Evolutionary conservation across 1,140 invertebrate species (phyloP).

Genomic region (Colletes gigas): DNA sequence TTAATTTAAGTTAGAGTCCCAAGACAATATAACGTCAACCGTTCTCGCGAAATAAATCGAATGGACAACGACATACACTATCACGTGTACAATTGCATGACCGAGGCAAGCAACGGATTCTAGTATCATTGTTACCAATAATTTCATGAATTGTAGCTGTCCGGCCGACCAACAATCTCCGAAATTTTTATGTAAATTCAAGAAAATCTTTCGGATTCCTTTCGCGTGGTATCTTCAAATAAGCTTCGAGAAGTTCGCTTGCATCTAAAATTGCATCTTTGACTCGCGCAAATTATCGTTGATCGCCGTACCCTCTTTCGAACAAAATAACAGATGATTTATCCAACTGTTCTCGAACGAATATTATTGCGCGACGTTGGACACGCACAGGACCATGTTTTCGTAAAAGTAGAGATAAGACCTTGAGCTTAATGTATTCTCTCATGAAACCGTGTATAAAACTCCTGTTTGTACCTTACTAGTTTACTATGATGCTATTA

Average conservation of each 20-base stretch:
- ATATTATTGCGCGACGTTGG: slow-evolving; percentile 40
- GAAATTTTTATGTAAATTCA: slow-evolving; percentile 7
- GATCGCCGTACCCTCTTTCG: background rate
- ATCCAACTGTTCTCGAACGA: background rate
- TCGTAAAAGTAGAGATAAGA: slow-evolving; percentile 67
- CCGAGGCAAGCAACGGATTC: background rate
- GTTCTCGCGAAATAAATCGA: slow-evolving; percentile 47
- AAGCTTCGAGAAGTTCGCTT: slow-evolving; percentile 16
- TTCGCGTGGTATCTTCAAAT: background rate
- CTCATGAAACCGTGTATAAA: slow-evolving; percentile 66
- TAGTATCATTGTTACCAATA: slow-evolving; percentile 12
- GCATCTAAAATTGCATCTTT: slow-evolving; percentile 10
- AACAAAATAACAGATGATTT: background rate
- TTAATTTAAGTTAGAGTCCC: slow-evolving; percentile 38
- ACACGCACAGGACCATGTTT: slow-evolving; percentile 59
- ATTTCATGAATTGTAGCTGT: slow-evolving; percentile 14
- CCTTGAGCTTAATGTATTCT: slow-evolving; percentile 72
- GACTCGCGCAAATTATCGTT: slow-evolving; percentile 2
- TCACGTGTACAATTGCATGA: background rate
- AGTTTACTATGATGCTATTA: slow-evolving; percentile 66
- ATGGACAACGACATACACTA: slow-evolving; percentile 20
- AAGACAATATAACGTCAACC: slow-evolving; percentile 35
- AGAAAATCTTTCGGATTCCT: background rate
- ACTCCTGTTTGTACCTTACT: slow-evolving; percentile 74
- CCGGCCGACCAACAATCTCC: slow-evolving; percentile 1